Conservation (phyloP, 92 coral and sea anemone genomes). For the Phenganax marumi region DNA sequence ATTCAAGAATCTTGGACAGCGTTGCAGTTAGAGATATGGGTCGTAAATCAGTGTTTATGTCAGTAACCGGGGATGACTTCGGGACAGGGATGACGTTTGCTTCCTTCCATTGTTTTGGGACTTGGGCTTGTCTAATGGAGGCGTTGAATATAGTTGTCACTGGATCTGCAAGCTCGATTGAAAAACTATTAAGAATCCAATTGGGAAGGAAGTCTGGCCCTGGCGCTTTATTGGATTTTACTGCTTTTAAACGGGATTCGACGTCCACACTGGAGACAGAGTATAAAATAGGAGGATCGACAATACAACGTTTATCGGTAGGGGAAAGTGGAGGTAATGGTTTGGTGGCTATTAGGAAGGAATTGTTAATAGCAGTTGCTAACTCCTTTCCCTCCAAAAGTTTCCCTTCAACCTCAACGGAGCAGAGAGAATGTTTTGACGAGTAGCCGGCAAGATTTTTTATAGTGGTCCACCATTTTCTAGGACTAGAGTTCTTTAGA, state of each 20-base stretch:
- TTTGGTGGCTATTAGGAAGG: slow-evolving; percentile 1
- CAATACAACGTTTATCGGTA: too few relatives aligned
- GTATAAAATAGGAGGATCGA: not conserved
- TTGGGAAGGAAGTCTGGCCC: slow-evolving; percentile 24
- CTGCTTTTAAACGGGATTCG: slow-evolving; percentile 15
- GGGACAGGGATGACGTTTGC: slow-evolving; percentile 30
- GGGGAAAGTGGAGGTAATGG: slow-evolving; percentile 6
- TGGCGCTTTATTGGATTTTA: slow-evolving; percentile 11
- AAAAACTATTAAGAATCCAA: too few relatives aligned
- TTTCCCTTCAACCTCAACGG: too few relatives aligned
- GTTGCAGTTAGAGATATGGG: slow-evolving; percentile 36
- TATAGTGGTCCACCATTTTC: not conserved
- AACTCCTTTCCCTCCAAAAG: not conserved
- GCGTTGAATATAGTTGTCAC: too few relatives aligned
- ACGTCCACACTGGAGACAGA: slow-evolving; percentile 29
- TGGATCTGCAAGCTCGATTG: too few relatives aligned
- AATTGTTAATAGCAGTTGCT: not conserved
- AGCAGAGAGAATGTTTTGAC: not conserved
- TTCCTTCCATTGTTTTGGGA: slow-evolving; percentile 25
- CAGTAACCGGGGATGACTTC: too few relatives aligned
- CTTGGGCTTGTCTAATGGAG: slow-evolving; percentile 29
- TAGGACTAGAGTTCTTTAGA: not conserved
- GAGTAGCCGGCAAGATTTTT: not conserved
- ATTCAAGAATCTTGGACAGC: slow-evolving; percentile 11
- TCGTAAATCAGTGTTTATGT: slow-evolving; percentile 16